Evolutionary conservation across 1,140 invertebrate species (phyloP), one percentile per base, ranked within the genome.

Genomic region (Brachionus sp.): DNA sequence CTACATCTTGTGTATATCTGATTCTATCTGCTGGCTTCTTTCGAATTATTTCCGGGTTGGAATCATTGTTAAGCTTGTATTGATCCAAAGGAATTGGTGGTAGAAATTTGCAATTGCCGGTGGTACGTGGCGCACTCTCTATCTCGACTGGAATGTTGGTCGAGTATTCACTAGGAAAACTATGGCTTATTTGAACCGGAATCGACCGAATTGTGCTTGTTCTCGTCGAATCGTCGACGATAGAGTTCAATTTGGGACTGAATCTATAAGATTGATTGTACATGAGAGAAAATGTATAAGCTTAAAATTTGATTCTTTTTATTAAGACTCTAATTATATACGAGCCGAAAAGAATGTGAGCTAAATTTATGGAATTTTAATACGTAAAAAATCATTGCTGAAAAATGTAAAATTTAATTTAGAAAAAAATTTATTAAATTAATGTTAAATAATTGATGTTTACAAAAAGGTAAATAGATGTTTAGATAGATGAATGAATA

Each of bases 1-100:
- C n/a, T 6, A 83, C 57, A n/a, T 75, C 66, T 64, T 83, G 82
- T n/a, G 16, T 35, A 23, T 83, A 83, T 16, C 39, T 42, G n/a
- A 75, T 13, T 13, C 16, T 23, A 12, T 57, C 82, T 13, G 33
- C 10, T 29, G 35, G 39, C 35, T 64, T 57, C 33, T 80, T 80
- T 5, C 33, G 46, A 35, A 80, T 80, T 25, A 80, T 35, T 42
- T 80, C 77, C 13, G 77, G 77, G 50, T 80, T 80, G 10, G 77
- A 13, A 50, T 80, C 77, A 44, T 62, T 62, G 33, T 62, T 62
- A 10, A 80, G 25, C 25, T 80, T 66, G 50, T 80, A 80, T 35
- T 80, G 39, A 4, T 75, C 70, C 16, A 75, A 12, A 5, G 70
- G 19, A 44, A 75, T 19, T 75, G 16, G 70, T 25, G 70, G 70